phyloP scores from a whole-genome alignment of 2,888 invertebrate species.

The Aethes cnicana region DNA sequence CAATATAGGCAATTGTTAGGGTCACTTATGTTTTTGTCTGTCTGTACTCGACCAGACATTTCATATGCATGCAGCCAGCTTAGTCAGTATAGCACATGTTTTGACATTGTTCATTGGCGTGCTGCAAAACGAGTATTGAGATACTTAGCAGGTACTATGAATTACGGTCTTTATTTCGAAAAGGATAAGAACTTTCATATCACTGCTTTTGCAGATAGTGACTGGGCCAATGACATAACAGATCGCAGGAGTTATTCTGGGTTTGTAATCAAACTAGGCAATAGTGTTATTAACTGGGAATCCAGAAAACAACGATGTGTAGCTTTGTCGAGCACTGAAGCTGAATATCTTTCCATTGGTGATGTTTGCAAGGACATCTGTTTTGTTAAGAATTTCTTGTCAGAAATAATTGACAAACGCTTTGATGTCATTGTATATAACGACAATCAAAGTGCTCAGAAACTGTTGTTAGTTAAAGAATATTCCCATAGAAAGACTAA shows the following conservation, averaged over 20 bases:
- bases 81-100: constrained; percentile 21
- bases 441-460: constrained; percentile 31
- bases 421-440: constrained; percentile 8
- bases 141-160: constrained; percentile 32
- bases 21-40: constrained; percentile 24
- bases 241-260: constrained; percentile 30
- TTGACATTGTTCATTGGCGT: constrained; percentile 14
- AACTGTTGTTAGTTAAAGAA: too few species aligned
- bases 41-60: constrained; percentile 11
- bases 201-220: constrained; percentile 27
- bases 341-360: constrained; percentile 23
- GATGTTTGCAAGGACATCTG: constrained; percentile 29
- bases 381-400: constrained; percentile 23
- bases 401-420: constrained; percentile 14
- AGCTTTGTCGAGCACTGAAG: constrained; percentile 25
- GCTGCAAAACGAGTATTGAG: constrained; percentile 34
- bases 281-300: constrained; percentile 28
- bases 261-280: constrained; percentile 20
- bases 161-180: constrained; percentile 26
- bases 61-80: constrained; percentile 20
- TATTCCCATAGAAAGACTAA: too few species aligned
- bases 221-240: constrained; percentile 24
- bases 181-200: constrained; percentile 15
- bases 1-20: constrained; percentile 22
- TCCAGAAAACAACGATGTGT: constrained; percentile 27